Evolutionary conservation across 1,140 invertebrate species (phyloP).

Genomic region (Cepaea nemoralis): DNA sequence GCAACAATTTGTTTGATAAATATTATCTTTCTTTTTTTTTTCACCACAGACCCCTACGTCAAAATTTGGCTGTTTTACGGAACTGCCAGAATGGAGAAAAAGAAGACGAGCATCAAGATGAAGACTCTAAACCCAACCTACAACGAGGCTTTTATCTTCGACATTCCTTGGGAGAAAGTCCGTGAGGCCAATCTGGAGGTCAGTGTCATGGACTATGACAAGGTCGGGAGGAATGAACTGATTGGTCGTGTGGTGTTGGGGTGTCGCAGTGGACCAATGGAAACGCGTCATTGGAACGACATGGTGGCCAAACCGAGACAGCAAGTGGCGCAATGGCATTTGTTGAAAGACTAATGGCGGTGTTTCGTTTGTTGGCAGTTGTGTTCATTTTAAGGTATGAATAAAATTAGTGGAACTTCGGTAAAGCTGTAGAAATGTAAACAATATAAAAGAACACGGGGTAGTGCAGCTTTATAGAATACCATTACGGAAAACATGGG

Average conservation of each 20-base stretch:
- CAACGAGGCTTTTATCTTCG: constrained; percentile 77
- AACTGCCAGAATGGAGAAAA: constrained; percentile 75
- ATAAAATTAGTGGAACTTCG: no score
- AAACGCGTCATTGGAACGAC: constrained; percentile 89
- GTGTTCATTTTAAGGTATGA: no score
- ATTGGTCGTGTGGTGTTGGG: constrained; percentile 88
- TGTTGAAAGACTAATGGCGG: constrained; percentile 74
- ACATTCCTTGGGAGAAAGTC: constrained; percentile 79
- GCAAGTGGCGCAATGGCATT: constrained; percentile 88
- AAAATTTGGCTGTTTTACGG: constrained; percentile 76
- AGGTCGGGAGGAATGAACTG: constrained; percentile 88
- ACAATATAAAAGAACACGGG: no score
- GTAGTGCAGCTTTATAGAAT: no score
- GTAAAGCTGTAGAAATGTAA: no score
- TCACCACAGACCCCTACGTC: constrained; percentile 75
- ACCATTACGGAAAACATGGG: no score
- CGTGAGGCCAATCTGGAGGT: constrained; percentile 86
- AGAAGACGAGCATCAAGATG: constrained; percentile 77
- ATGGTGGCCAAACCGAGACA: constrained; percentile 88
- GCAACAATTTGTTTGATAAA: neutral
- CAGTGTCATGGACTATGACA: constrained; percentile 92
- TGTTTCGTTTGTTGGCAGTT: neutral
- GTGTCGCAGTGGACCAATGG: constrained; percentile 83
- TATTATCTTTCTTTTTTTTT: neutral
- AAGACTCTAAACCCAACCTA: constrained; percentile 76